Percentiles rank a stretch among this genome's conserved stretches.
Conservation (phyloP, 1,140 invertebrate genomes). For the Caerostris darwini region DNA sequence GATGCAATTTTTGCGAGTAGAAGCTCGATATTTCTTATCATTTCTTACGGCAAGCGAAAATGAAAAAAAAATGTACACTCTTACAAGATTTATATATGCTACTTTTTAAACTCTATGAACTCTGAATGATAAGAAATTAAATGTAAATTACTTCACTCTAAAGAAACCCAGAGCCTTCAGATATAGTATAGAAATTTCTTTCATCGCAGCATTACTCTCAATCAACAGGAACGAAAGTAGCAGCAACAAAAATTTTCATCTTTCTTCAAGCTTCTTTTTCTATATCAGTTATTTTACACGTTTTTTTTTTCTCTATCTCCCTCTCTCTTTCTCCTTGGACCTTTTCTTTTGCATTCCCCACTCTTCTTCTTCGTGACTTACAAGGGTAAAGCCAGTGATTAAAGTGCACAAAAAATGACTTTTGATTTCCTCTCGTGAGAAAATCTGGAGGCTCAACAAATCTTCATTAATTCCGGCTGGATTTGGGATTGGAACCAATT, state of each 20-base stretch:
- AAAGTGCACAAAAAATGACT: conserved; percentile 45
- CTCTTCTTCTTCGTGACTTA: conserved; percentile 21
- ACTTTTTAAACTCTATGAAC: not conserved
- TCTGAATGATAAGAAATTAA: not conserved
- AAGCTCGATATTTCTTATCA: too few relatives aligned
- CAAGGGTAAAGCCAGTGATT: conserved; percentile 40
- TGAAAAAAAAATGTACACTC: not conserved
- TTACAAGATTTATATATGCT: not conserved
- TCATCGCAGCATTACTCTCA: conserved; percentile 31
- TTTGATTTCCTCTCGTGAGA: conserved; percentile 38
- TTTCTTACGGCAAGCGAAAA: too few relatives aligned
- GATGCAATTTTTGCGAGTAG: too few relatives aligned
- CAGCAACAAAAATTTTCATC: not conserved
- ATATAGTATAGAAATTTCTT: not conserved
- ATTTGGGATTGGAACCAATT: conserved; percentile 55
- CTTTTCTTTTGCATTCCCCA: not conserved
- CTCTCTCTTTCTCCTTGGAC: too few relatives aligned
- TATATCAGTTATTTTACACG: conserved; percentile 12
- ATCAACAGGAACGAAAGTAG: not conserved
- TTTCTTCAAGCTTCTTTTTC: not conserved
- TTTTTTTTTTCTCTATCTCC: not conserved
- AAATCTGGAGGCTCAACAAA: conserved; percentile 42
- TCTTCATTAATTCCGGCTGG: conserved; percentile 55
- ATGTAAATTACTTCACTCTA: not conserved
- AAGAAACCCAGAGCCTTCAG: not conserved